Conservation (phyloP, 2,113 vertebrate species). For the Caloenas nicobarica region DNA sequence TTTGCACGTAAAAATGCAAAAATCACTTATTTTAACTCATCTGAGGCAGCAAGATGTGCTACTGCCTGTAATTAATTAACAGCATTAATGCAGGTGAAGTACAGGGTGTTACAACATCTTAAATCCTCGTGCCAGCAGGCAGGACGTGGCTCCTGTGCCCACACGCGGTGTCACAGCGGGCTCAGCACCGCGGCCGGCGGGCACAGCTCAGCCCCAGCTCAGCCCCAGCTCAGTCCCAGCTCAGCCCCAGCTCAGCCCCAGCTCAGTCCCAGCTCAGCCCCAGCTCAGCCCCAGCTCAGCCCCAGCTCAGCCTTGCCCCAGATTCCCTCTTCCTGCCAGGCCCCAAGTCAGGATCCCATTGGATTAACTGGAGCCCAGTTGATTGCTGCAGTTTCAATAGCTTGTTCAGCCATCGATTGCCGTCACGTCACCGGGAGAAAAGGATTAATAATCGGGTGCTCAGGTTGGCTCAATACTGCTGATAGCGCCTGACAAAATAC, state of each 20-base stretch:
- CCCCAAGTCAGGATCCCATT: constrained; percentile 51
- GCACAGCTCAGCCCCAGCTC: background rate
- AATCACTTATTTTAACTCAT: background rate
- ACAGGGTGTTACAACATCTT: accelerated
- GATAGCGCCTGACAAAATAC: constrained; percentile 77
- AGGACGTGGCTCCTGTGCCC: background rate
- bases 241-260: too few relatives aligned
- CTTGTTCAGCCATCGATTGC: constrained; percentile 81
- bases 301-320: background rate
- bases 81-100: background rate
- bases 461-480: constrained; percentile 79
- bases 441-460: constrained; percentile 83
- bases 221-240: too few relatives aligned
- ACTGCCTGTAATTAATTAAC: background rate
- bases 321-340: background rate
- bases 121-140: background rate
- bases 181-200: accelerated
- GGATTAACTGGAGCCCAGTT: constrained; percentile 73
- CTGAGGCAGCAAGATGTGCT: accelerated
- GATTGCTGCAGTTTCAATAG: constrained; percentile 79
- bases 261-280: too few relatives aligned
- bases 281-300: too few relatives aligned
- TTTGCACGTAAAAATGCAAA: background rate
- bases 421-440: constrained; percentile 78
- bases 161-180: accelerated